These are phyloP conservation scores for Leptarthrus brevirostris DNA, from an alignment of 2,888 invertebrate species.

Conservation along the genomic window DNA sequence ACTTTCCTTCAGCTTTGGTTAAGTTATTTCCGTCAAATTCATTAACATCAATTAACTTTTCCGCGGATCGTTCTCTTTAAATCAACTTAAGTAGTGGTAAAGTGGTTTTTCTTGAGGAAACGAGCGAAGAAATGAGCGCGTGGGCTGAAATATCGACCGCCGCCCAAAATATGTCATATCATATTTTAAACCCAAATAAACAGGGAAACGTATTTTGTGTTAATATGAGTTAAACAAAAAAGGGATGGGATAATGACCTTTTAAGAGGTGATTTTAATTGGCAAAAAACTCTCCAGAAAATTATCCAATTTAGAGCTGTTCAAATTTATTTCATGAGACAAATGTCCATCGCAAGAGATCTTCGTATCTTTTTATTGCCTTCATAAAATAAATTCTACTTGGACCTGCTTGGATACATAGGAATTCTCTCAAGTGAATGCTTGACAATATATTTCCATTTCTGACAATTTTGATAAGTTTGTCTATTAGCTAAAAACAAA, in stretches of 20 bases:
- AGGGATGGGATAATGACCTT: slow-evolving; percentile 38
- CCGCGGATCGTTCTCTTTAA: background rate
- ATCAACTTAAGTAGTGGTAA: background rate
- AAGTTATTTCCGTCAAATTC: slow-evolving; percentile 33
- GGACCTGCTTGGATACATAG: background rate
- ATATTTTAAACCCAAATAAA: slow-evolving; percentile 22
- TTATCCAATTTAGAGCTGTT: slow-evolving; percentile 37
- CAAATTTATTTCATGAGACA: slow-evolving; percentile 26
- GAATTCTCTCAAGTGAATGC: background rate
- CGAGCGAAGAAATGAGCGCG: slow-evolving; percentile 15
- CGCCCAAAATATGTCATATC: slow-evolving; percentile 42
- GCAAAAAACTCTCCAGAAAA: slow-evolving; percentile 10
- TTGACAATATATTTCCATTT: background rate
- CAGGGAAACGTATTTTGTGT: slow-evolving; percentile 30
- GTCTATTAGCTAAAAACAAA: slow-evolving; percentile 30
- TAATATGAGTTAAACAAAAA: slow-evolving; percentile 36
- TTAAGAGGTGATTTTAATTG: slow-evolving; percentile 23
- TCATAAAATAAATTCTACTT: no score
- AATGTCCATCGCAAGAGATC: slow-evolving; percentile 3
- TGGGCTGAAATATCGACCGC: slow-evolving; percentile 41
- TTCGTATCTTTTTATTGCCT: no score
- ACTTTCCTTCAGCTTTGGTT: background rate
- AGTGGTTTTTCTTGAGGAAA: background rate
- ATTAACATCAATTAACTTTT: slow-evolving; percentile 25
- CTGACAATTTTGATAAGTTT: slow-evolving; percentile 33